Base-by-base conservation (phyloP, 2,113 vertebrate species). In the Corvus hawaiiensis region DNA sequence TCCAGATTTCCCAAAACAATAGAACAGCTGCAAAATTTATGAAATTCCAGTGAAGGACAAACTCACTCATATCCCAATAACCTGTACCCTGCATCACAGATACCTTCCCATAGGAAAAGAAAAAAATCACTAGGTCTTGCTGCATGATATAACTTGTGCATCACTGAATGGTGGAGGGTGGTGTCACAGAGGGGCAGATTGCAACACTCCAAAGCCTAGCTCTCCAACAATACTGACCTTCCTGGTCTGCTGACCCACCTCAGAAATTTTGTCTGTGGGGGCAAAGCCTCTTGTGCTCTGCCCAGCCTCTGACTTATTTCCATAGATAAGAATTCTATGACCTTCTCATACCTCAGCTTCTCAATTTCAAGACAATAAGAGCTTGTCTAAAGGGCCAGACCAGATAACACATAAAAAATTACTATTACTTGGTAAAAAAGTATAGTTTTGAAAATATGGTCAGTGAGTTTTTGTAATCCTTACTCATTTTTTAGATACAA, bases 191-290 rank as follows among this genome's bases (percentile, higher is more conserved):
- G 32, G 24, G 8, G 32, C 16, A 35, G 52, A 51, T 5, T 67
- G 52, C 51, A 52, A 32, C 26, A 51, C 10, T 43, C 52, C 30
- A 51, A 43, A 58, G 20, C 20, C 30, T 41, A 10, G 24, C 8
- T 58, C 16, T 66, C 37, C 26, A 67, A 35, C 24, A 58, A 9
- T 35, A 58, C 32, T 51, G 52, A 43, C 24, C 24, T 26, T n/a
- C 9, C 52, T 35, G 43, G 16, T 30, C 44, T 67, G 20, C 35
- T 51, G 43, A 26, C 17, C 13, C 9, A 59, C 16, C 21, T 67
- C 35, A 58, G 26, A 51, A 51, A 41, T 1, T 0, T n/a, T 7
- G 3, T 17, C 11, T 75, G 20, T 41, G 35, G 49, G 16, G 13
- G 32, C 11, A 51, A 75, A 35, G 52, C 35, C 30, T 32, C 43